These are phyloP conservation scores for Cuniculus paca DNA, from an alignment of 2,797 vertebrate genomes.

Conservation along the genomic window DNA sequence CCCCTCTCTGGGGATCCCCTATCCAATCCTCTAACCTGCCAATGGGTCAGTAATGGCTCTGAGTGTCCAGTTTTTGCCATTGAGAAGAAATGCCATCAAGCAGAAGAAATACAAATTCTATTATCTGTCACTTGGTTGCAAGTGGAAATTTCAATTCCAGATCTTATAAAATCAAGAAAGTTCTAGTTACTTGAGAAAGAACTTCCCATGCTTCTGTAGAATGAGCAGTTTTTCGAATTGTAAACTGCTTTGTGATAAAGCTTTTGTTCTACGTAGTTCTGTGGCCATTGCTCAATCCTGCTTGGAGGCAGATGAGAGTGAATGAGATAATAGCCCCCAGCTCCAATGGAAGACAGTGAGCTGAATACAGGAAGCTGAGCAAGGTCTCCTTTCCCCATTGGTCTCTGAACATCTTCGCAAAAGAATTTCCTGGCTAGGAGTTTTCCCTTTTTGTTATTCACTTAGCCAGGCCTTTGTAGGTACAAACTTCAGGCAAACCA, in stretches of 20 bases:
- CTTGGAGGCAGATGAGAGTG: neutral
- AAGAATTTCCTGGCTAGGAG: neutral
- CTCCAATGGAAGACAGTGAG: too few relatives aligned
- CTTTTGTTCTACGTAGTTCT: neutral
- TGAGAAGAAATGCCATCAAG: neutral
- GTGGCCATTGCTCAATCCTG: neutral
- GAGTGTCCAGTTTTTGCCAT: neutral
- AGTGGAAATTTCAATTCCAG: constrained; percentile 43
- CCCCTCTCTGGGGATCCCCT: neutral
- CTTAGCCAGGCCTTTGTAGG: neutral
- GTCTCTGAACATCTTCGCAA: neutral
- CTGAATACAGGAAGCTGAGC: neutral
- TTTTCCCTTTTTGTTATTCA: constrained; percentile 4
- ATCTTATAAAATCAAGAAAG: constrained; percentile 22
- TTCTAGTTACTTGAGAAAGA: constrained; percentile 18
- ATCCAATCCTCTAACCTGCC: neutral
- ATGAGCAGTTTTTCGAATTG: neutral
- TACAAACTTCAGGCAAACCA: neutral
- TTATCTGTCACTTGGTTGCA: neutral
- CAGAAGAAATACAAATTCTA: neutral
- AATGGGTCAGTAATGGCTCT: neutral
- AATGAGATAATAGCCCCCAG: neutral
- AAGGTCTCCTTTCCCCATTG: neutral
- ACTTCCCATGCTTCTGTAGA: neutral
- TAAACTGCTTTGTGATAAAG: neutral